Evolutionary conservation across 2,888 invertebrate species (phyloP).

Genomic region (Sericinus montela): DNA sequence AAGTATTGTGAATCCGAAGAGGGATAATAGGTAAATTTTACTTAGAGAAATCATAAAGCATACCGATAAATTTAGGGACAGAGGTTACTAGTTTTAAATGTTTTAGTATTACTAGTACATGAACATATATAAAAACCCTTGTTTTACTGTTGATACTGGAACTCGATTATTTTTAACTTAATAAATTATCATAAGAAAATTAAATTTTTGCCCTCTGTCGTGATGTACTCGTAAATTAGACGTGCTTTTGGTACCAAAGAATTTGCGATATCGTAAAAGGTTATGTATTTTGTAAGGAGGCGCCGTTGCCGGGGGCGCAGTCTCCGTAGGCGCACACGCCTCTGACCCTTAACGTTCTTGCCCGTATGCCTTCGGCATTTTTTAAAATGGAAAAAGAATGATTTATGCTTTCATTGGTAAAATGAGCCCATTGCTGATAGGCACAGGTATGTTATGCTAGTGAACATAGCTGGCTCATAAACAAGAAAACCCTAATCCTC

Average conservation of each 20-base stretch:
- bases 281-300: neutral
- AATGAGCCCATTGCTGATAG: neutral
- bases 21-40: too few species aligned
- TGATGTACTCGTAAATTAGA: conserved; percentile 1
- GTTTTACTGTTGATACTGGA: too few species aligned
- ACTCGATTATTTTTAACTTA: neutral
- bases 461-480: too few species aligned
- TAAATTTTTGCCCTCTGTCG: neutral
- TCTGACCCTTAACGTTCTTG: conserved; percentile 3
- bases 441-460: neutral
- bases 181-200: neutral
- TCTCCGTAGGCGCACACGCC: conserved; percentile 10
- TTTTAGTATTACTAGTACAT: too few species aligned
- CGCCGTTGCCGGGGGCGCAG: neutral
- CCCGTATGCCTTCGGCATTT: neutral
- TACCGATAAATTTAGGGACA: too few species aligned
- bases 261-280: neutral
- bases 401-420: conserved; percentile 5
- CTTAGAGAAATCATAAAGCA: too few species aligned
- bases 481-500: too few species aligned
- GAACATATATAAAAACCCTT: too few species aligned
- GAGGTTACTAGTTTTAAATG: too few species aligned
- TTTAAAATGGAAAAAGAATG: neutral
- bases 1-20: too few species aligned
- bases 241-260: neutral